Percentiles rank a stretch among this genome's conserved stretches.
Evolutionary conservation across 2,797 vertebrate species (phyloP).

Genomic region (Tangara arthus): DNA sequence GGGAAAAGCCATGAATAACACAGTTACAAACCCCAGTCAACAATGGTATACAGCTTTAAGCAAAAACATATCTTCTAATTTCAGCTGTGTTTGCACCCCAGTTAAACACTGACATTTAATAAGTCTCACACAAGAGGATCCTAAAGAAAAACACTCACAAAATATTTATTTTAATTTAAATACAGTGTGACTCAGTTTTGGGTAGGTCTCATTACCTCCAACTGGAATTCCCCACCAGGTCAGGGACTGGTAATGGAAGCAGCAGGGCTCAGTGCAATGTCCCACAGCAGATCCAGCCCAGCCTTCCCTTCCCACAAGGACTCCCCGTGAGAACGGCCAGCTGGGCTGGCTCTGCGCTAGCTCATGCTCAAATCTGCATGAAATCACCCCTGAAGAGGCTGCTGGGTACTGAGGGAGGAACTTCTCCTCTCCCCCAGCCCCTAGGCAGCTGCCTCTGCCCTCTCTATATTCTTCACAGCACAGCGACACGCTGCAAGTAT

Average conservation of each 20-base stretch:
- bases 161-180: slow-evolving; percentile 62
- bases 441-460: background rate
- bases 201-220: background rate
- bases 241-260: slow-evolving; percentile 45
- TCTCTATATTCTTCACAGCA: background rate
- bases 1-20: background rate
- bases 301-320: slow-evolving; percentile 9
- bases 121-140: slow-evolving; percentile 29
- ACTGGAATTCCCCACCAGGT: background rate
- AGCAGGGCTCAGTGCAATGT: background rate
- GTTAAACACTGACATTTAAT: slow-evolving; percentile 46
- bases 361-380: background rate
- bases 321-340: slow-evolving; percentile 34
- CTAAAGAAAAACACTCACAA: background rate
- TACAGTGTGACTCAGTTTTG: slow-evolving; percentile 31
- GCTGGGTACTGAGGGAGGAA: background rate
- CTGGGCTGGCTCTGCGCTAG: background rate
- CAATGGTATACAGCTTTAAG: background rate
- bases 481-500: background rate
- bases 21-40: slow-evolving; percentile 14
- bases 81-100: slow-evolving; percentile 42
- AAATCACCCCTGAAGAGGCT: background rate
- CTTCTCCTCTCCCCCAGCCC: background rate
- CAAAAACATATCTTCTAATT: background rate
- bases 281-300: slow-evolving; percentile 12